Percentiles rank a stretch among this genome's conserved stretches.
phyloP scores from a whole-genome alignment of 2,113 vertebrate genomes.

The Cynopterus brachyotis region DNA sequence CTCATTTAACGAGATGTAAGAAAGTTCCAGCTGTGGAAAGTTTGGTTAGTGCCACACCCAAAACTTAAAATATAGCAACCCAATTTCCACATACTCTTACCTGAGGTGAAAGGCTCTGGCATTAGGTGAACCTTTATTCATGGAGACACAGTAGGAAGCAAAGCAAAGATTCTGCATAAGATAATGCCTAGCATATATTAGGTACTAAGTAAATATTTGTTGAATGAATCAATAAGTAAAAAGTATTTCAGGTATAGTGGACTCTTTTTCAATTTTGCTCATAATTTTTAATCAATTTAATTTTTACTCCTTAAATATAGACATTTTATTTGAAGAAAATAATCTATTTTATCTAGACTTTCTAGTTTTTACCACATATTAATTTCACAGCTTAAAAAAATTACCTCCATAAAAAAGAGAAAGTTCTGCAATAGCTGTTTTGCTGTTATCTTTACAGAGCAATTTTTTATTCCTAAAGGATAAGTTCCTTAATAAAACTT shows the following conservation, averaged over 20 bases:
- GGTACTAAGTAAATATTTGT: background rate
- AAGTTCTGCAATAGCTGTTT: background rate
- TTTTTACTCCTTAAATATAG: conserved; percentile 4
- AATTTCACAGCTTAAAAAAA: conserved; percentile 22
- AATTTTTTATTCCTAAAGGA: background rate
- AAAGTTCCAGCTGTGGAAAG: background rate
- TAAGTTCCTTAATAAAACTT: background rate
- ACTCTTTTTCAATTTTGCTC: background rate
- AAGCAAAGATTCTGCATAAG: background rate
- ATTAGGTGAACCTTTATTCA: background rate
- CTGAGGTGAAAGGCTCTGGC: background rate
- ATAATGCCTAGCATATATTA: background rate
- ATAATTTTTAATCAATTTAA: background rate
- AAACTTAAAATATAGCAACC: background rate
- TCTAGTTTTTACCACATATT: background rate
- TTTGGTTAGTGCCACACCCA: background rate
- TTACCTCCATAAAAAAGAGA: background rate
- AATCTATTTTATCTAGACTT: background rate
- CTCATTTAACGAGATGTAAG: background rate
- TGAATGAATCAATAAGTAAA: background rate
- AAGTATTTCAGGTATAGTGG: background rate
- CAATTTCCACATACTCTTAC: background rate
- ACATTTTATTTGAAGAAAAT: background rate
- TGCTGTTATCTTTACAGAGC: background rate
- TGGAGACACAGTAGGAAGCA: background rate